phyloP scores from a whole-genome alignment of 2,113 vertebrate species.

The Phoxinus phoxinus region DNA sequence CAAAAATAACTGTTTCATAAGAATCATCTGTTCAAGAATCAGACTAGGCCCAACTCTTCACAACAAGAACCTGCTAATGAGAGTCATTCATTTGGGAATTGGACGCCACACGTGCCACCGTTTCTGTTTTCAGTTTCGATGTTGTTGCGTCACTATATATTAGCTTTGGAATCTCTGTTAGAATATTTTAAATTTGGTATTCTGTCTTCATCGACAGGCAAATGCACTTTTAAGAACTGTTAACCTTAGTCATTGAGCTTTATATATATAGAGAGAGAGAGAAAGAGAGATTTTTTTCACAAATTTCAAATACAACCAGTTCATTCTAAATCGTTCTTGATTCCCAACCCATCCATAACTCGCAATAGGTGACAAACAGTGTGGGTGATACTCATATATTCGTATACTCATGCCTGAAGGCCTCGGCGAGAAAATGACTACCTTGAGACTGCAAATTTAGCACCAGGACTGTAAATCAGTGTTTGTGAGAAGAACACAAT shows the following conservation, averaged over 20 bases:
- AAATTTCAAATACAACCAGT: too few relatives aligned
- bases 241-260: not conserved
- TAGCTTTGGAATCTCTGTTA: too few relatives aligned
- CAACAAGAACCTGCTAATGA: not conserved
- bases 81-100: not conserved
- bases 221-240: not conserved
- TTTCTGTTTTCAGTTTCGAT: not conserved
- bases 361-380: not conserved
- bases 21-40: not conserved
- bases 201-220: not conserved
- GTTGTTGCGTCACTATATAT: not conserved
- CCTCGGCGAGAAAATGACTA: not conserved
- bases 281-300: too few relatives aligned
- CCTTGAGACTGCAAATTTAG: not conserved
- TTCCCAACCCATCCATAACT: not conserved
- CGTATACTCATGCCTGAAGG: not conserved
- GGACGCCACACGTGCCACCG: too few relatives aligned
- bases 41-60: not conserved
- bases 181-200: not conserved
- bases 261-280: too few relatives aligned
- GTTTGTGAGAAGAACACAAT: not conserved
- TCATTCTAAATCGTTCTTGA: not conserved
- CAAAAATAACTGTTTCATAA: not conserved
- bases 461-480: constrained; percentile 8
- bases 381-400: not conserved